phyloP scores from a whole-genome alignment of 2,113 vertebrate species.

The Cepphus grylle region DNA sequence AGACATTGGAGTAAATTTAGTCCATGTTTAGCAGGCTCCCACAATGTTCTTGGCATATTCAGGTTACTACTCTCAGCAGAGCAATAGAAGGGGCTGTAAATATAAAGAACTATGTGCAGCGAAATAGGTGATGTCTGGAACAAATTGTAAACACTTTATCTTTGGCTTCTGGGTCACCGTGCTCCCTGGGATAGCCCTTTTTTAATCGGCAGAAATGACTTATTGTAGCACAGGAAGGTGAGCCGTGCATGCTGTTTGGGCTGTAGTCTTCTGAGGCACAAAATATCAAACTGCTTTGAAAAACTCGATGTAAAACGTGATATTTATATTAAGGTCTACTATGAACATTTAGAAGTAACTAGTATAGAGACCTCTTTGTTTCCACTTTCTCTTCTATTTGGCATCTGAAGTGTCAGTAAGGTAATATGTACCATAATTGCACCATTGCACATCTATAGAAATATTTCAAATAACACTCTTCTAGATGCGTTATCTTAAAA shows the following conservation, averaged over 20 bases:
- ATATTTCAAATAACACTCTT: not conserved
- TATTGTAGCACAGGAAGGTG: not conserved
- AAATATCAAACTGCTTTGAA: not conserved
- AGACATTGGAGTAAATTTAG: not conserved
- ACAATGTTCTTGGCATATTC: not conserved
- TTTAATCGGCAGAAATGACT: not conserved
- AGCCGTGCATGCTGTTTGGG: not conserved
- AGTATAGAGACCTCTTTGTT: not conserved
- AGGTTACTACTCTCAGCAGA: slow-evolving; percentile 10
- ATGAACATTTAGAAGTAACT: not conserved
- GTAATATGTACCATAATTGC: not conserved
- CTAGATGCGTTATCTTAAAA: not conserved
- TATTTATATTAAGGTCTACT: not conserved
- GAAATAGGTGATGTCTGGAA: not conserved
- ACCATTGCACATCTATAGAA: not conserved
- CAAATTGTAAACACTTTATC: not conserved
- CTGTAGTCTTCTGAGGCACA: not conserved
- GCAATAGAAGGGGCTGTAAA: slow-evolving; percentile 6
- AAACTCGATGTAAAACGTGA: not conserved
- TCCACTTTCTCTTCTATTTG: not conserved
- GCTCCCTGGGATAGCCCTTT: not conserved
- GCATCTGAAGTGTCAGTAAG: not conserved
- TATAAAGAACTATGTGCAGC: not conserved
- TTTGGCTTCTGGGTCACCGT: slow-evolving; percentile 4
- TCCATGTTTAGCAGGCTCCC: not conserved